Evolutionary conservation across 2,888 invertebrate genomes (phyloP), one percentile per base, ranked within the genome.

Genomic region (Nomada fabriciana): DNA sequence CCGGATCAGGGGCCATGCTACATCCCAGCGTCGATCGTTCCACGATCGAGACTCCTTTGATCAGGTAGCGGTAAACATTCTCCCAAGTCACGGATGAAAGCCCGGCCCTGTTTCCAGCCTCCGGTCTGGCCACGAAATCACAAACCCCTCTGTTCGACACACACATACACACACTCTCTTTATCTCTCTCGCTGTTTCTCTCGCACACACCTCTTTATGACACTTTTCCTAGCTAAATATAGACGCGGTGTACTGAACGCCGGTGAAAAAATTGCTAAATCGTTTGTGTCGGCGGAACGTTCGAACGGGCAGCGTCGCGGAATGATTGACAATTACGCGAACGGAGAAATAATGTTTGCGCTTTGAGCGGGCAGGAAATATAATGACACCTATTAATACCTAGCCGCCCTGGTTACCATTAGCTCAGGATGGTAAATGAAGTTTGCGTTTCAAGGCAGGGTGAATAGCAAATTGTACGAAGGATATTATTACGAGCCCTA

Each of bases 61-160:
- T 90, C 90, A 91, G 88, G 89, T 83, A 90, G 83, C 89, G 90
- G 91, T 91, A 91, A 91, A 91, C 89, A 91, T 90, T 89, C 87
- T 83, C 80, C 89, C 86, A 84, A 89, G 88, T 90, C 89, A 91
- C 89, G 90, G 91, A 89, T 91, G 91, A 91, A 88, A 91, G 91
- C 87, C 80, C 84, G 88, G 79, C 84, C 85, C 83, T 86, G 85
- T 86, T 75, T 79, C 74, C 79, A 82, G 71, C 67, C 84, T 67
- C 60, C 76, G 71, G 61, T 75, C 85, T 82, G 72, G 71, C 76
- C 81, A 76, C 82, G 72, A 82, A 84, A 85, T 84, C 80, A 64
- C 50, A 78, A 52, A 80, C 60, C 76, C 71, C 59, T 67, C 78
- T 72, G 13, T 60, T 29, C 59, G 55, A 13, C 57, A 23, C 57